A percentile compares a stretch with the other conserved stretches of the same genome.
These are phyloP conservation scores for Digitonthophagus gazella DNA, from an alignment of 2,888 invertebrate genomes.

Conservation along the genomic window DNA sequence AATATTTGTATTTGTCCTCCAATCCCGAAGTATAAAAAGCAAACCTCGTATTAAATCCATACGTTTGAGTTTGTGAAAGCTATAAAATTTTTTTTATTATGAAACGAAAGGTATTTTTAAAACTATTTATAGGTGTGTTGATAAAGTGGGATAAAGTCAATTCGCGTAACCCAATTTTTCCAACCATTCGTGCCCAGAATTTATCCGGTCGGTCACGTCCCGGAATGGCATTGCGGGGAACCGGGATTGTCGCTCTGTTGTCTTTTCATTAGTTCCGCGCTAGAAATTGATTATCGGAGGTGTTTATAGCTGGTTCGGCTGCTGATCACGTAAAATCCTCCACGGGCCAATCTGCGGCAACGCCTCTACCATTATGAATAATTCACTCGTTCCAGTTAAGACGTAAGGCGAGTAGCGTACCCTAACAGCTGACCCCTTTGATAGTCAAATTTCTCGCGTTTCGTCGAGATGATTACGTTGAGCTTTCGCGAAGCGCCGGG, in stretches of 20 bases:
- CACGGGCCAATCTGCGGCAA: neutral
- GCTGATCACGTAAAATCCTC: neutral
- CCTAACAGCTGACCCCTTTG: neutral
- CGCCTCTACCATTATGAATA: neutral
- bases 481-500: neutral
- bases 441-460: neutral
- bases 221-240: neutral
- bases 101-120: neutral
- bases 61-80: neutral
- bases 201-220: neutral
- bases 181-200: neutral
- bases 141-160: neutral
- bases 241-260: neutral
- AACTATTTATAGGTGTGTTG: neutral
- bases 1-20: too few relatives aligned
- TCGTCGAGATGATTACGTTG: neutral
- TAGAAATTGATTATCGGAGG: neutral
- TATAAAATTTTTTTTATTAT: neutral
- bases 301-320: neutral
- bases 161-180: neutral
- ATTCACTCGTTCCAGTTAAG: neutral
- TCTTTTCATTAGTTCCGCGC: neutral
- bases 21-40: too few relatives aligned
- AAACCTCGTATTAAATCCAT: too few relatives aligned
- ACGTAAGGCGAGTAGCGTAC: neutral